A percentile compares a stretch with the other conserved stretches of the same genome.
Evolutionary conservation across 2,797 vertebrate species (phyloP).

Genomic region (Anguilla megastoma): DNA sequence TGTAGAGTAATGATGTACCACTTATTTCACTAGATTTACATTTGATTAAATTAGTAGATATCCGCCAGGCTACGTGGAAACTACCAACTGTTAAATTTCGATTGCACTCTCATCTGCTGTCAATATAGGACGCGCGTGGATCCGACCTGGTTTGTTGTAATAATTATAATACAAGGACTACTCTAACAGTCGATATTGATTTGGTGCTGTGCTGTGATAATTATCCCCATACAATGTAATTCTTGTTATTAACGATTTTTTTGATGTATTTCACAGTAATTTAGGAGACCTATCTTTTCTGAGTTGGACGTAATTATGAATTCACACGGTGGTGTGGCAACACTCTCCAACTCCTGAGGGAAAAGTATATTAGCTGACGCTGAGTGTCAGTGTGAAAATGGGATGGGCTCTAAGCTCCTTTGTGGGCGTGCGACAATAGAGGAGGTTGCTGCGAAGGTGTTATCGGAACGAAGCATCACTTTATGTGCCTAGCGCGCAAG

Average conservation of each 20-base stretch:
- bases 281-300: neutral
- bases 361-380: neutral
- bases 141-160: neutral
- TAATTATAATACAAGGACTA: neutral
- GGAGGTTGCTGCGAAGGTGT: conserved; percentile 57
- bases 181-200: neutral
- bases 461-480: conserved; percentile 48
- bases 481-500: neutral
- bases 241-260: neutral
- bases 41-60: neutral
- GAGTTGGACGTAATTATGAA: neutral
- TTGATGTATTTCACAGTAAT: neutral
- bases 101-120: neutral
- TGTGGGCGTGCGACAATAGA: conserved; percentile 51
- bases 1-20: neutral
- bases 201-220: neutral
- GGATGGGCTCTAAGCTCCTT: conserved; percentile 67
- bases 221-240: neutral
- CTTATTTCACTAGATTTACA: neutral
- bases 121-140: neutral
- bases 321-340: neutral
- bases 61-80: neutral
- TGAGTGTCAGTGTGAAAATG: conserved; percentile 56
- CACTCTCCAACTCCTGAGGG: neutral
- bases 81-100: neutral